Evolutionary conservation across 2,113 vertebrate species (phyloP).

Genomic region (Poecilia latipinna): DNA sequence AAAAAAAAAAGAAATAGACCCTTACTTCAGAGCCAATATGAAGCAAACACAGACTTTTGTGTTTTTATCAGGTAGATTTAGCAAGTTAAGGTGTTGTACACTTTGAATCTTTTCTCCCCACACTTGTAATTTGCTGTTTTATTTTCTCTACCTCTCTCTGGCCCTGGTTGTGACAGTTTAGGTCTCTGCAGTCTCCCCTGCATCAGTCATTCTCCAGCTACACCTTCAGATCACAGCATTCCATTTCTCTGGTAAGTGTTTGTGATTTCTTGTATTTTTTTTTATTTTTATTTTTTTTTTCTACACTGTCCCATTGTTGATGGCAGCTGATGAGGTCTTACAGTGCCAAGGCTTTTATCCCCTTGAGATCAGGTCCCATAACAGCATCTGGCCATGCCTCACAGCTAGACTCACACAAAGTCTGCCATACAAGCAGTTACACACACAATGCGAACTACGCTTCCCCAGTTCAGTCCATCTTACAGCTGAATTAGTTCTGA

Average conservation of each 20-base stretch:
- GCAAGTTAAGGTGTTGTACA: neutral
- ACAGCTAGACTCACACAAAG: constrained; percentile 50
- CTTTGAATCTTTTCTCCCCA: neutral
- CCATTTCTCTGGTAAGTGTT: constrained; percentile 67
- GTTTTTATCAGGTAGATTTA: too few species aligned
- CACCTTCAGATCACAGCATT: constrained; percentile 56
- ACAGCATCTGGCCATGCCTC: constrained; percentile 73
- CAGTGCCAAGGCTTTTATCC: constrained; percentile 70
- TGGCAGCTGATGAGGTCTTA: constrained; percentile 73
- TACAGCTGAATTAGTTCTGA: constrained; percentile 50
- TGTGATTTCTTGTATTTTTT: constrained; percentile 62
- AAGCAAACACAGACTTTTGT: too few species aligned
- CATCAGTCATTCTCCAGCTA: constrained; percentile 55
- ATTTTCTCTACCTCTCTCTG: constrained; percentile 2
- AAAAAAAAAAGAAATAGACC: too few species aligned
- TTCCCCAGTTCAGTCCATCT: constrained; percentile 57
- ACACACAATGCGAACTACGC: constrained; percentile 47
- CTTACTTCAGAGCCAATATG: too few species aligned
- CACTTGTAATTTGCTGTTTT: neutral
- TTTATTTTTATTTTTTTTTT: constrained; percentile 47
- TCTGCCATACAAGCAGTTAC: constrained; percentile 43
- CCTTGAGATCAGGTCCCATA: constrained; percentile 68
- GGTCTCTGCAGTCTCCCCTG: constrained; percentile 14
- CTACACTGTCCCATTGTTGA: constrained; percentile 58
- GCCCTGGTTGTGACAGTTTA: constrained; percentile 27